These are phyloP conservation scores for Gymnocheta viridis DNA, from an alignment of 2,888 invertebrate species.

Conservation along the genomic window DNA sequence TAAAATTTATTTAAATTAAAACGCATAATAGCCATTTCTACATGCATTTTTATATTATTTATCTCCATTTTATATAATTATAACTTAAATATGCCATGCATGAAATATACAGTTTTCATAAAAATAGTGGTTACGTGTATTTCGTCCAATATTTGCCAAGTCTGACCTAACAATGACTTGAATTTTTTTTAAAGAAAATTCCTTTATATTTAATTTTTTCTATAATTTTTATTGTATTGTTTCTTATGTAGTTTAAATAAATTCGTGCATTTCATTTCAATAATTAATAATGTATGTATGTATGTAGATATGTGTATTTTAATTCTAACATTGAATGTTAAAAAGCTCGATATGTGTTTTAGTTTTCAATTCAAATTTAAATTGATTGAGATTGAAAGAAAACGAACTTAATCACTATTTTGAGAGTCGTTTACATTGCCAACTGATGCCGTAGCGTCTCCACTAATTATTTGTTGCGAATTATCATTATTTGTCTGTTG, in stretches of 20 bases:
- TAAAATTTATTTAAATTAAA: no score
- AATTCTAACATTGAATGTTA: constrained; percentile 60
- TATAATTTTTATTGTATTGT: constrained; percentile 1
- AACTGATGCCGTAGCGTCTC: not conserved
- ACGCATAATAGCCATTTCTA: no score
- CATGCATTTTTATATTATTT: no score
- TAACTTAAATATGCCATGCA: no score
- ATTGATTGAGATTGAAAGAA: not conserved
- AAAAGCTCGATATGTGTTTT: constrained; percentile 66
- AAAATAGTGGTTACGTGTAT: no score
- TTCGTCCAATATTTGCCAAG: no score
- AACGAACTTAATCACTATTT: constrained; percentile 41
- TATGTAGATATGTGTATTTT: constrained; percentile 4
- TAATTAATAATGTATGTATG: constrained; percentile 1
- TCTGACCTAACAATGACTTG: no score
- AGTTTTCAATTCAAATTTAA: not conserved
- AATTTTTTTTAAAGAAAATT: not conserved
- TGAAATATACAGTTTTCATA: no score
- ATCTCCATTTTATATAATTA: no score
- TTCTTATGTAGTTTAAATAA: constrained; percentile 53
- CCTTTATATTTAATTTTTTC: constrained; percentile 1
- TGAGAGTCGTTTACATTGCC: constrained; percentile 15
- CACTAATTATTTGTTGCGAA: constrained; percentile 45
- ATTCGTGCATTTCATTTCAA: constrained; percentile 64
- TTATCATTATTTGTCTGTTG: constrained; percentile 16